Base-by-base conservation (phyloP, 35 echinoderm and acorn worm species). In the Heliocidaris tuberculata region DNA sequence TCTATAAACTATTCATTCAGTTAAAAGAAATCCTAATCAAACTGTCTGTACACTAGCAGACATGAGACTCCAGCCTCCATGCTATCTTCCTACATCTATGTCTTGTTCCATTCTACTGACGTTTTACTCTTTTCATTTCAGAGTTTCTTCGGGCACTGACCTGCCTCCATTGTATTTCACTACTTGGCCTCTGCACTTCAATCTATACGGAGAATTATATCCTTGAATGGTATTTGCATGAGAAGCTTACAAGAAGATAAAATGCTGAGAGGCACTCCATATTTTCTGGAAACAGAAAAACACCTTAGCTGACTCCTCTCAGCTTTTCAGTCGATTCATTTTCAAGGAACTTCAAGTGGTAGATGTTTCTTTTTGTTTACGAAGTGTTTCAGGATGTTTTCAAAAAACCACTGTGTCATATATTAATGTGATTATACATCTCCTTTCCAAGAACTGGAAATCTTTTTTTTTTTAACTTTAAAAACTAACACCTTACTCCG, bases 211-310 rank as follows among this genome's bases (percentile, higher is more conserved):
- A 78, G 65, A 78, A n/a, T 78, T n/a, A 78, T n/a, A 78, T 19
- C 65, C 65, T 78, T 78, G 65, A 78, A 78, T 78, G 65, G 65
- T 78, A 78, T 78, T 78, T 78, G 7, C 65, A 78, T 78, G 65
- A 24, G 21, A 7, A 78, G 65, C 65, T 78, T 78, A 78, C 1
- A n/a, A 78, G 19, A 78, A 78, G 65, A 78, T 78, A 21, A 78
- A 3, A 78, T 78, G 65, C 65, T 78, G 21, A 78, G 65, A 78
- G 65, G 65, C 65, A 78, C 65, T 78, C 65, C 65, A 78, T 78
- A 78, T 78, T 19, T 12, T 78, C 4, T 27, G 27, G 65, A 78
- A 78, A 27, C 65, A 78, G 65, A n/a, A 78, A 78, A 78, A 78
- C 65, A 78, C n/a, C 65, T 78, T 13, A 56, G 52, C 52, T 11